These are phyloP conservation scores for Varanus salvator DNA, from an alignment of 2,113 vertebrate species.

Conservation along the genomic window DNA sequence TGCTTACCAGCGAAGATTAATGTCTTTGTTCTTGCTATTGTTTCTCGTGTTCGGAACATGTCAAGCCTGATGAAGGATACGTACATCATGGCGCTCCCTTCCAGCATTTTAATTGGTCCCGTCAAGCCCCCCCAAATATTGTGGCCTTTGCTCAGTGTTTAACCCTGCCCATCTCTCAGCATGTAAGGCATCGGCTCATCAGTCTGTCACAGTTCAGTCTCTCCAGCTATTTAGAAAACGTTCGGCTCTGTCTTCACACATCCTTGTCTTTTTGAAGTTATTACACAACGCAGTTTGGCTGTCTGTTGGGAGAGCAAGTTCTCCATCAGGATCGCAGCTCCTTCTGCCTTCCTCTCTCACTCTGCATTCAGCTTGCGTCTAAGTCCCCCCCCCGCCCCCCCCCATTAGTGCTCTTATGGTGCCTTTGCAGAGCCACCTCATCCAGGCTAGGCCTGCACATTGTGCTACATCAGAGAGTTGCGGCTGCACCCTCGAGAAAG, in stretches of 20 bases:
- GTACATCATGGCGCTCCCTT: background rate
- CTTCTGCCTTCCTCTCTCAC: background rate
- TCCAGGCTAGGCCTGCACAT: background rate
- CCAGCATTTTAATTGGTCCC: background rate
- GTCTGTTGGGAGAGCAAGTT: background rate
- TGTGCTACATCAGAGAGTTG: too few relatives aligned
- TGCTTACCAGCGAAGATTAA: background rate
- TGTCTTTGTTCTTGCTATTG: background rate
- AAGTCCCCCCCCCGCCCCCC: background rate
- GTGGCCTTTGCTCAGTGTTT: background rate
- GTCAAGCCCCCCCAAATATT: background rate
- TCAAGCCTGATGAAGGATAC: background rate
- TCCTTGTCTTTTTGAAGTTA: constrained; percentile 1
- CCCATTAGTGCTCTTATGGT: background rate
- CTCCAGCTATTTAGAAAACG: background rate
- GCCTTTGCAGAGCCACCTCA: background rate
- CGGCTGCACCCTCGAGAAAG: background rate
- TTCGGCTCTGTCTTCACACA: background rate
- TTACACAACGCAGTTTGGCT: background rate
- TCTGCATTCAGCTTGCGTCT: background rate
- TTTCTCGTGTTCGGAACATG: background rate
- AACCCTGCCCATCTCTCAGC: background rate
- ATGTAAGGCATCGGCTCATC: constrained; percentile 5
- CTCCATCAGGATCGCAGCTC: background rate
- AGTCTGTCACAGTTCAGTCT: background rate